Base-by-base conservation (phyloP, 1,140 invertebrate genomes). In the Sycophila sp. region DNA sequence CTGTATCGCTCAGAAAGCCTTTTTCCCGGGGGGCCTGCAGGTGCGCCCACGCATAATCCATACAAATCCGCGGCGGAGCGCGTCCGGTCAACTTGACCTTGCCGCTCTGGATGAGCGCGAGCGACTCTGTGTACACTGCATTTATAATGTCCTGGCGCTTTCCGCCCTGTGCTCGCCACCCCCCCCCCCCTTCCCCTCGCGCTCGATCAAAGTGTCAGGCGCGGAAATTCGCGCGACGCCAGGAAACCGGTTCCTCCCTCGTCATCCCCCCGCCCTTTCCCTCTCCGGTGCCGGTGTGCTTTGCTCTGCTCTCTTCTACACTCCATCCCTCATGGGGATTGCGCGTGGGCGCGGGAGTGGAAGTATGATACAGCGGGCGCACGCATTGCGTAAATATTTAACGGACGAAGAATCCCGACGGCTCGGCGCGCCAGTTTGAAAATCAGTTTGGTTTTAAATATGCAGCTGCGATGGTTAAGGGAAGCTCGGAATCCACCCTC, bases 81-180 rank as follows among this genome's bases (percentile, higher is more conserved):
- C n/a, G n/a, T n/a, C n/a, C n/a, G n/a, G n/a, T 1, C 19, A 32
- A 24, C 60, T 63, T 49, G 60, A 63, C 60, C 60, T 63, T 63
- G 30, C 42, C 13, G 42, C 42, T 10, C 42, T n/a, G n/a, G n/a
- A n/a, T n/a, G n/a, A 42, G 42, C 10, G 19, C 24, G 19, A 3
- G 7, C 42, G 7, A 7, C 2, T 22, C 7, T 22, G 13, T 15
- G 13, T 40, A 2, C 2, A 4, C 40, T 47, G 42, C 42, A 47
- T 47, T 47, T 47, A 47, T 47, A 47, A 47, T 47, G 15, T 5
- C 17, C 42, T 22, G 7, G n/a, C n/a, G n/a, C n/a, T n/a, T n/a
- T n/a, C n/a, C n/a, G n/a, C n/a, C n/a, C n/a, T 4, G 19, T 22
- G 42, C 17, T n/a, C n/a, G 24, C n/a, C n/a, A n/a, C n/a, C n/a